A percentile compares a stretch with the other conserved stretches of the same genome.
phyloP scores from a whole-genome alignment of 2,113 vertebrate genomes.

The Cavia aperea region DNA sequence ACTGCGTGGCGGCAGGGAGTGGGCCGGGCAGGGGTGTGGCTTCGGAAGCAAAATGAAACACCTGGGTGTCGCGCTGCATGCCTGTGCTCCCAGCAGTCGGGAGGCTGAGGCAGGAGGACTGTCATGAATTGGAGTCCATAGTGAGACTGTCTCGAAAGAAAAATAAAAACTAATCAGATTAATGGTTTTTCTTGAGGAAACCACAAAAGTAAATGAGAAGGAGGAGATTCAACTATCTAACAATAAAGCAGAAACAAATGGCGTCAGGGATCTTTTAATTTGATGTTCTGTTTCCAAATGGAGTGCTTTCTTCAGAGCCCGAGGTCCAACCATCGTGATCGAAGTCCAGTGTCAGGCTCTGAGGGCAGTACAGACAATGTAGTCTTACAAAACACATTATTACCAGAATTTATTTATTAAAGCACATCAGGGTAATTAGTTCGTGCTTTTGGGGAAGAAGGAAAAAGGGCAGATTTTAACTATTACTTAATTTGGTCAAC shows the following conservation, averaged over 20 bases:
- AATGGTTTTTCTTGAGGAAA: background rate
- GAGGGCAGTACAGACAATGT: background rate
- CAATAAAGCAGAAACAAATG: slow-evolving; percentile 31
- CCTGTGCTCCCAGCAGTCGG: background rate
- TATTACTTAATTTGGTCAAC: slow-evolving; percentile 46
- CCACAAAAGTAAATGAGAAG: background rate
- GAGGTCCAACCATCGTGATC: background rate
- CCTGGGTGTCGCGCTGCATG: background rate
- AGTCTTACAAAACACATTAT: background rate
- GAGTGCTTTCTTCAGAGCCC: background rate
- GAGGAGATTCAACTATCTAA: background rate
- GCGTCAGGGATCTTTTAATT: slow-evolving; percentile 4
- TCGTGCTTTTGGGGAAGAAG: background rate
- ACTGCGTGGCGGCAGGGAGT: no score
- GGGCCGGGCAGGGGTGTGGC: background rate
- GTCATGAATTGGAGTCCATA: background rate
- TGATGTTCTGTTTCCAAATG: slow-evolving; percentile 15
- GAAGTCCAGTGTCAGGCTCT: background rate
- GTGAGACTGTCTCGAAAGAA: background rate
- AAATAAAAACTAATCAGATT: background rate
- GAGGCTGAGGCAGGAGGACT: background rate
- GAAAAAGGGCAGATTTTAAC: slow-evolving; percentile 4
- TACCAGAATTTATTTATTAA: slow-evolving; percentile 33
- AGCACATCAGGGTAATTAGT: slow-evolving; percentile 5
- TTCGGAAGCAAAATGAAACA: background rate